phyloP scores from a whole-genome alignment of 1,140 invertebrate genomes.

The Dendrolimus kikuchii region DNA sequence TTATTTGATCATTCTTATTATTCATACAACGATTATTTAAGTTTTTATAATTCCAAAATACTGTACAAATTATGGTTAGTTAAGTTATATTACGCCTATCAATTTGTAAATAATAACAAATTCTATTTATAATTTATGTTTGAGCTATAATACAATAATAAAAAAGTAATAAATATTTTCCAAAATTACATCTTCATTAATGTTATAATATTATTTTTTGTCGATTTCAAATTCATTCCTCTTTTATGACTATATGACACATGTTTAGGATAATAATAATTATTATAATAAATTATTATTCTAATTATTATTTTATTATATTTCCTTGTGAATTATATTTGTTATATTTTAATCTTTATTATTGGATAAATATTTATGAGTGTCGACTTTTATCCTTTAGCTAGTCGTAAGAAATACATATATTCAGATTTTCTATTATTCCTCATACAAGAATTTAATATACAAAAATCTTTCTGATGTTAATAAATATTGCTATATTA shows the following conservation, averaged over 20 bases:
- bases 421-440: conserved; percentile 69
- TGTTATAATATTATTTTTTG: background rate
- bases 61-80: conserved; percentile 15
- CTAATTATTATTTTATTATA: background rate
- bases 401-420: conserved; percentile 55
- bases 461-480: conserved; percentile 53
- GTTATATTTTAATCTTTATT: conserved; percentile 12
- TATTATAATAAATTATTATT: background rate
- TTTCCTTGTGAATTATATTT: background rate
- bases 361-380: conserved; percentile 27
- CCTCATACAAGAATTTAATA: conserved; percentile 56
- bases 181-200: conserved; percentile 4
- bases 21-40: conserved; percentile 14
- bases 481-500: conserved; percentile 50
- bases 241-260: background rate
- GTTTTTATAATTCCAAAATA: conserved; percentile 19
- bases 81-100: background rate
- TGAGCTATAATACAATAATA: background rate
- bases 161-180: conserved; percentile 5
- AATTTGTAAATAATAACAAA: conserved; percentile 5
- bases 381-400: conserved; percentile 56
- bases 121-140: conserved; percentile 2
- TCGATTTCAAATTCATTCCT: too few relatives aligned
- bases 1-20: conserved; percentile 5
- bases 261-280: background rate